Base-by-base conservation (phyloP, 2,113 vertebrate species). In the Mugil cephalus region DNA sequence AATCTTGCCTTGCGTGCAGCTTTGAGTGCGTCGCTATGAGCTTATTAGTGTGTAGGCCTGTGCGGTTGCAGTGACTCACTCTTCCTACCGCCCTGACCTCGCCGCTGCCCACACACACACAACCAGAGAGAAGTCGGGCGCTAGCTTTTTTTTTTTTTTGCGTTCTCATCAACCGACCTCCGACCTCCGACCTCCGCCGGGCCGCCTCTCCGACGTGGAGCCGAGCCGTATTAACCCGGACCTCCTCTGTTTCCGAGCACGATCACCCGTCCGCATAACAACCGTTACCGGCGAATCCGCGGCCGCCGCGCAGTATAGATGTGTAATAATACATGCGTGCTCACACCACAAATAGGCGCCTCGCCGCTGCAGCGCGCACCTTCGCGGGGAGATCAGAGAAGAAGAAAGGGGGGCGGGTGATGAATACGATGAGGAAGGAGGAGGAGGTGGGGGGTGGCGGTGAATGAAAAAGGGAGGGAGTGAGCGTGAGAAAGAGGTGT, bases 11-110 rank as follows among this genome's bases (percentile, higher is more conserved):
- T 51, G 4, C 74, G 54, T 64, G 53, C 51, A 0, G 81, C 51
- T 61, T 71, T 4, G 21, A 60, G 11, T 0, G 5, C 46, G 68
- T 39, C 15, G 14, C 47, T 21, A 30, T 69, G 71, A 45, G 81
- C 42, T 51, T 61, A 71, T 70, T 60, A 18, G 38, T 10, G 77
- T 77, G 84, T 68, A 55, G 68, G 79, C 59, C 61, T 39, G 71
- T 74, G 73, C 46, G 83, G 61, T 71, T 74, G 71, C 68, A 13
- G 75, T 90, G 90, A 91, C 69, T 91, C 87, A 89, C 84, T 86
- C 77, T 85, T 40, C 74, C 72, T 64, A 38, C 50, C 65, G 62
- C n/a, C 48, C 75, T 87, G 87, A 90, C 87, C 90, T 83, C 76
- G 1, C 21, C 35, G n/a, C 82, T 85, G 84, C 87, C 84, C 82